Conservation (phyloP, 2,797 vertebrate genomes). For the Malurus splendens region DNA sequence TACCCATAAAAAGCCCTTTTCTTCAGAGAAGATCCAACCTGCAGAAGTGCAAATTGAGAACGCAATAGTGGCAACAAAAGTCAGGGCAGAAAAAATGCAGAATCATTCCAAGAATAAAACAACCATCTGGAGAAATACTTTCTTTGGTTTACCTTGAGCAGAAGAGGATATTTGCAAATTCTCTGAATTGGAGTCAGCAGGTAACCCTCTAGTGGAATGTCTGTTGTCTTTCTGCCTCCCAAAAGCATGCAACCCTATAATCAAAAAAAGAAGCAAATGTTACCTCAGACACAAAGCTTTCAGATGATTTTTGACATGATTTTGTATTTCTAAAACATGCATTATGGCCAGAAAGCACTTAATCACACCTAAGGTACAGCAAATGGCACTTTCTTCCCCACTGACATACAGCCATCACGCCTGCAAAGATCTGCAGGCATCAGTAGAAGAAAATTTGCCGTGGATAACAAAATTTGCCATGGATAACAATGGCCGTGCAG, state of each 20-base stretch:
- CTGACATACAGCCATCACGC: not conserved
- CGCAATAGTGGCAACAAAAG: not conserved
- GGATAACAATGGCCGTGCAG: not conserved
- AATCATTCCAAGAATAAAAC: not conserved
- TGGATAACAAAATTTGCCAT: not conserved
- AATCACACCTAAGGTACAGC: not conserved
- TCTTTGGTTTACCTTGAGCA: constrained; percentile 85
- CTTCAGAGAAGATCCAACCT: not conserved
- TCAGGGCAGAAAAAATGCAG: not conserved
- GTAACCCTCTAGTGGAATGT: constrained; percentile 95
- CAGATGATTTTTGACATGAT: not conserved
- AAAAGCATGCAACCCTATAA: constrained; percentile 94
- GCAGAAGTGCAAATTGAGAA: not conserved
- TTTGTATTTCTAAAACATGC: not conserved
- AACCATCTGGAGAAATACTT: not conserved
- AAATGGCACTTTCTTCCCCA: not conserved
- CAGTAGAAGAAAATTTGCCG: not conserved
- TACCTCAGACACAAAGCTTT: not conserved
- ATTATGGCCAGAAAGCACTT: not conserved
- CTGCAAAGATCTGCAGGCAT: not conserved
- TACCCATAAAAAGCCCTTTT: not conserved
- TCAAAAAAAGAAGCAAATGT: constrained; percentile 12
- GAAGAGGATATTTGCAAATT: constrained; percentile 98
- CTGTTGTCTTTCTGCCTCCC: constrained; percentile 95
- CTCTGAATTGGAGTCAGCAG: constrained; percentile 95